Percentiles rank a stretch among this genome's conserved stretches.
Evolutionary conservation across 2,113 vertebrate species (phyloP).

Genomic region (Hiodon alosoides): DNA sequence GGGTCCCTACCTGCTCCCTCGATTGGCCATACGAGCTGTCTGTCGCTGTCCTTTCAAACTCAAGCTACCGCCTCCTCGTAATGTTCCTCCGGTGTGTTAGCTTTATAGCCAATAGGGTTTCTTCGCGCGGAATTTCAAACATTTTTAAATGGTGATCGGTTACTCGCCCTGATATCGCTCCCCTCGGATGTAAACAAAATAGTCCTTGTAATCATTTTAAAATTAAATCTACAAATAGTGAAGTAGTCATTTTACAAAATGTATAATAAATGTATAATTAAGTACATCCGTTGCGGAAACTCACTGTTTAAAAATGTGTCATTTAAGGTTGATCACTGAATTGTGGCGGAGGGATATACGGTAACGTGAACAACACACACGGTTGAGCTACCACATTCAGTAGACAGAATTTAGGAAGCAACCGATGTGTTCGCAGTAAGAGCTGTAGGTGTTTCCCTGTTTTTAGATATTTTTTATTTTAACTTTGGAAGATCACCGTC

Average conservation of each 20-base stretch:
- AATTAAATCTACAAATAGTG: not conserved
- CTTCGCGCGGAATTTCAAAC: slow-evolving; percentile 72
- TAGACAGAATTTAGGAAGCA: not conserved
- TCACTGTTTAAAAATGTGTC: not conserved
- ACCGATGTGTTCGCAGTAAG: not conserved
- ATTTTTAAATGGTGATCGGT: slow-evolving; percentile 36
- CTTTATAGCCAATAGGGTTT: slow-evolving; percentile 53
- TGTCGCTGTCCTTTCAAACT: slow-evolving; percentile 15
- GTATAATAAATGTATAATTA: not conserved
- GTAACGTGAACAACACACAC: no score
- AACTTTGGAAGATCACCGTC: slow-evolving; percentile 21
- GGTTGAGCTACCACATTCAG: not conserved
- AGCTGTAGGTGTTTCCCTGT: not conserved
- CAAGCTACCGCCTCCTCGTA: slow-evolving; percentile 60
- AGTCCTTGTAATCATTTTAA: slow-evolving; percentile 29
- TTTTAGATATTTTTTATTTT: not conserved
- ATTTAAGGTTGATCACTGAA: not conserved
- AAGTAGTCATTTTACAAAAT: not conserved
- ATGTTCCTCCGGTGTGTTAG: slow-evolving; percentile 50
- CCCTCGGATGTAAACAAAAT: slow-evolving; percentile 55
- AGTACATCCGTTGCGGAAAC: not conserved
- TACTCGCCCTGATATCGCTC: slow-evolving; percentile 24
- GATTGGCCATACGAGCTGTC: not conserved
- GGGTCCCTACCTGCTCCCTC: not conserved
- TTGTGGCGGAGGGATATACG: slow-evolving; percentile 55